Evolutionary conservation across 2,113 vertebrate species (phyloP), one percentile per base, ranked within the genome.

Genomic region (Nothoprocta pentlandii): DNA sequence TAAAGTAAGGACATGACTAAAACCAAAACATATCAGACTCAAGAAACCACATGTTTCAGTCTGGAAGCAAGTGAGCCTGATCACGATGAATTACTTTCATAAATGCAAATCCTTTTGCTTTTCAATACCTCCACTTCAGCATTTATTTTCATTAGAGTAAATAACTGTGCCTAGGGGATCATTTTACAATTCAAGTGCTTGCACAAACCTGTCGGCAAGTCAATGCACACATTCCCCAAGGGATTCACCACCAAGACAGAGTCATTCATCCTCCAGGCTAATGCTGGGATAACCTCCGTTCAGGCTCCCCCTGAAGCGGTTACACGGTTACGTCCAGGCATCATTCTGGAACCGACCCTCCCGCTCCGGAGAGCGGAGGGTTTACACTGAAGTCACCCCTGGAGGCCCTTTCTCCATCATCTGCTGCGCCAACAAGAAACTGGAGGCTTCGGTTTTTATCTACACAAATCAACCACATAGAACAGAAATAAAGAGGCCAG

Each of bases 191-290:
- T 81, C 49, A 77, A 86, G 77, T 10, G 34, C 66, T 88, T 86
- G 59, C 49, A 58, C 59, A 92, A 76, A 46, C 75, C 54, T 32
- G 56, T 34, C 80, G 15, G 34, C 67, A 10, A 80, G 44, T 21
- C 62, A 32, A 34, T 1, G 2, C 0, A 3, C 80, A 73, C 23
- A 6, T 39, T 83, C 75, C 91, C 93, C 78, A 15, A 49, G 76
- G 96, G 89, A 94, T 58, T 75, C 79, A 76, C 78, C 61, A 28
- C 17, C 26, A 36, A 56, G 81, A 44, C 64, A 66, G 77, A 92
- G 39, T 53, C 66, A 87, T 74, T 71, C 63, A 39, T 92, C 85
- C 85, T 75, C 53, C 23, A 32, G 59, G 59, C 30, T 64, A 56
- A 92, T 20, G 59, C 80, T 6, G 74, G 6, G 74, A 28, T 2